phyloP scores from a whole-genome alignment of 35 echinoderm and acorn worm species.

The Lytechinus pictus region DNA sequence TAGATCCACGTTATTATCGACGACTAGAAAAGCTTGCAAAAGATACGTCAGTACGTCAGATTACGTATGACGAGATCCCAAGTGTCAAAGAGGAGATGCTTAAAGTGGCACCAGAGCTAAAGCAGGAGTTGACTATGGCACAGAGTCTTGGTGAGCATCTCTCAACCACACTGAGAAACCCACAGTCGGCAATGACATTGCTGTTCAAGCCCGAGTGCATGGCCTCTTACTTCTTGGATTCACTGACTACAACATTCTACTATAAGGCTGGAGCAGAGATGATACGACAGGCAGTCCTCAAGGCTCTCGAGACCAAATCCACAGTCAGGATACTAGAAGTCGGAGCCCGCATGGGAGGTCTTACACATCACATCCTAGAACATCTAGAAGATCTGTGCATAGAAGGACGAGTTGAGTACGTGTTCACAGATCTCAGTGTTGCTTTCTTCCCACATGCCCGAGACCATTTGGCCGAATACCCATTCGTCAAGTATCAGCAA shows the following conservation, averaged over 20 bases:
- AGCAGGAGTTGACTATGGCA: conserved; percentile 75
- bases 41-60: conserved; percentile 22
- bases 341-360: conserved; percentile 92
- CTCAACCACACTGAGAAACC: conserved; percentile 81
- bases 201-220: conserved; percentile 86
- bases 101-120: conserved; percentile 67
- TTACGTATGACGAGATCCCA: conserved; percentile 77
- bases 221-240: conserved; percentile 86
- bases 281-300: conserved; percentile 67
- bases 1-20: conserved; percentile 48
- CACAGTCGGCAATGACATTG: conserved; percentile 70
- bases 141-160: conserved; percentile 85
- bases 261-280: conserved; percentile 84
- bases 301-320: conserved; percentile 71
- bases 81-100: conserved; percentile 66
- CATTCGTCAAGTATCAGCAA: conserved; percentile 93
- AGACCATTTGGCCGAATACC: conserved; percentile 56
- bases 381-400: conserved; percentile 69
- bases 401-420: conserved; percentile 86
- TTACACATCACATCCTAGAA: conserved; percentile 80
- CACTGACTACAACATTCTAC: conserved; percentile 80
- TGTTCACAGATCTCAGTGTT: conserved; percentile 95
- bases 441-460: conserved; percentile 94
- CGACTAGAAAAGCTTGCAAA: conserved; percentile 55
- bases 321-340: conserved; percentile 90